Base-by-base conservation (phyloP, 2,797 vertebrate species). In the Sebastes vulpes region DNA sequence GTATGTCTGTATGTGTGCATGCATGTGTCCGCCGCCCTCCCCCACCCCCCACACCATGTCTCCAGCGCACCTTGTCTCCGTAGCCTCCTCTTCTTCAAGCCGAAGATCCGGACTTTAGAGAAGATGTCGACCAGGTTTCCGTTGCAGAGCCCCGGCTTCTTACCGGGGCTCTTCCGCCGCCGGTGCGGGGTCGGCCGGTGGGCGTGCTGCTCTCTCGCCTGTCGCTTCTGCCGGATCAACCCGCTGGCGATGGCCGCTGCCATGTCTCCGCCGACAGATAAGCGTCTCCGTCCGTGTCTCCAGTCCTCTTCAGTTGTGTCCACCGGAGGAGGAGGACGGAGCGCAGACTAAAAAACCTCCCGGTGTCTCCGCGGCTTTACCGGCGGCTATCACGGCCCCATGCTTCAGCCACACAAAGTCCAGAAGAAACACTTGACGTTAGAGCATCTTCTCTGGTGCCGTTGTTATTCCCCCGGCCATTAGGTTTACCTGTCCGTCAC, bases 31-130 rank as follows among this genome's bases (percentile, higher is more conserved):
- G 23, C n/a, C 18, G 23, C 12, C 29, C 3, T 8, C 3, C 7
- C 28, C 7, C 25, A 6, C 28, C 29, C 2, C 8, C 29, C 7
- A 1, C 20, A 20, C 20, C 52, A 2, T 9, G 8, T 42, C 14
- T 42, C 38, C 38, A 42, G 38, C 97, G 94, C 96, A 98, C 98
- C 98, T 98, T 98, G 97, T 92, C 97, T 97, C 95, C 97, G 95
- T 95, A 98, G 96, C 91, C 98, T 95, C 88, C 98, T 95, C 95
- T 98, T 98, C 96, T 98, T 98, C 95, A 98, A 91, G 79, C 98
- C 98, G 91, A 98, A 98, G 95, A 98, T 98, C 95, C 97, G 97
- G 94, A 98, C 98, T 97, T 98, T 98, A 94, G 98, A 98, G 96
- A 98, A 98, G 93, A 98, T 98, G 93, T 98, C 98, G 95, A 98